Conservation (phyloP, 2,113 vertebrate species). For the Phasianus colchicus region DNA sequence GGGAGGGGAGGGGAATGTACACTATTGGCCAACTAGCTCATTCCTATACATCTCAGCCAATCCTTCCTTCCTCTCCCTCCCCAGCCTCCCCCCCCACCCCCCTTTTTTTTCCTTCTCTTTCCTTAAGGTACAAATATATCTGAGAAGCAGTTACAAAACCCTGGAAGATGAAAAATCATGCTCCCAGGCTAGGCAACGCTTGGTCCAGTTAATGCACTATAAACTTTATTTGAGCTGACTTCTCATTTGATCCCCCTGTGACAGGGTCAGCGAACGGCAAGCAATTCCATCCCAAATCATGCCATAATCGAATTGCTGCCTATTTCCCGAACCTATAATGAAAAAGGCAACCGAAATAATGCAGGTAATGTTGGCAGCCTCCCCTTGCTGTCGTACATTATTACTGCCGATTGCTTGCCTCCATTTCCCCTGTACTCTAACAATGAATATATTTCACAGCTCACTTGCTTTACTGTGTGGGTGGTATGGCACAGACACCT, state of each 20-base stretch:
- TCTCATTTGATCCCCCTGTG: conserved; percentile 86
- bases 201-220: conserved; percentile 86
- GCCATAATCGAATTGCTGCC: conserved; percentile 90
- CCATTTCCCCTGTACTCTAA: conserved; percentile 87
- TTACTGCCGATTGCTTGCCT: conserved; percentile 89
- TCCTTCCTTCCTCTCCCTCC: conserved; percentile 56
- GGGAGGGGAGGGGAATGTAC: conserved; percentile 78
- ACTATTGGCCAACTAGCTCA: conserved; percentile 81
- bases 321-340: conserved; percentile 90
- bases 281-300: conserved; percentile 89
- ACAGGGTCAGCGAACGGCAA: conserved; percentile 86
- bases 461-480: conserved; percentile 90
- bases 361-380: conserved; percentile 87
- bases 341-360: conserved; percentile 90
- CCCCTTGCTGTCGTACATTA: conserved; percentile 88
- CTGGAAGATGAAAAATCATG: conserved; percentile 79
- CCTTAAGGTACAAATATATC: conserved; percentile 84
- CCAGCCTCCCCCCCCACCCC: no score
- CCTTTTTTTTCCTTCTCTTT: background rate
- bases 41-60: conserved; percentile 86
- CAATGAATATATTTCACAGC: conserved; percentile 96
- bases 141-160: conserved; percentile 80
- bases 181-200: conserved; percentile 78
- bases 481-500: conserved; percentile 87
- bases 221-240: conserved; percentile 93